These are phyloP conservation scores for Nebria ingens DNA, from an alignment of 1,140 invertebrate species.

Conservation along the genomic window DNA sequence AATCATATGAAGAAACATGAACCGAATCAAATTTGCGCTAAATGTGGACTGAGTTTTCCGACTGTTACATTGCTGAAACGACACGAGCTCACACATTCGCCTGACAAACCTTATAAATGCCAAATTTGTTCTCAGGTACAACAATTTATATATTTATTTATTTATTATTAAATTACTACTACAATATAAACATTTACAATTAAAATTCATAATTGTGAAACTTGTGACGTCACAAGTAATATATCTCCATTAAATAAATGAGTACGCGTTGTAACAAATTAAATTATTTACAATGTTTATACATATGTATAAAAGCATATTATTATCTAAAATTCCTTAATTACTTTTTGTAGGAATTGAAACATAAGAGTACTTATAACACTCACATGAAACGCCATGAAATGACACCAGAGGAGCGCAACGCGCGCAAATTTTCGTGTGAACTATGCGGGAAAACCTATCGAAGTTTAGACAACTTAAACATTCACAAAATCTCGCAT, in stretches of 20 bases:
- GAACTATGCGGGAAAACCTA: conserved; percentile 16
- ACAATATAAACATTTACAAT: too few species aligned
- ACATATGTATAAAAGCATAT: too few species aligned
- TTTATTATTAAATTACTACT: too few species aligned
- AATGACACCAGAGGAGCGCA: conserved; percentile 10
- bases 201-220: too few species aligned
- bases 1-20: conserved; percentile 3
- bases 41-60: neutral
- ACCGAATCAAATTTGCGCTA: neutral
- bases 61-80: neutral
- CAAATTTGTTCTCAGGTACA: too few species aligned
- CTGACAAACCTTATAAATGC: neutral
- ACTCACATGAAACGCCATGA: neutral
- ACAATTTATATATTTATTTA: too few species aligned
- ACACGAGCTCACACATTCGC: neutral
- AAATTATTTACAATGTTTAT: too few species aligned
- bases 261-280: too few species aligned
- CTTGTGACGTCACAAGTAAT: too few species aligned
- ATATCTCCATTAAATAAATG: too few species aligned
- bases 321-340: too few species aligned
- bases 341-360: neutral
- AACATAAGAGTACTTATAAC: neutral
- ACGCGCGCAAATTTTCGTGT: conserved; percentile 21
- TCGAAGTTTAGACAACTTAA: conserved; percentile 6
- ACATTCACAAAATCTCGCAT: conserved; percentile 47